Evolutionary conservation across 1,140 invertebrate species (phyloP).

Genomic region (Aporrectodea caliginosa): DNA sequence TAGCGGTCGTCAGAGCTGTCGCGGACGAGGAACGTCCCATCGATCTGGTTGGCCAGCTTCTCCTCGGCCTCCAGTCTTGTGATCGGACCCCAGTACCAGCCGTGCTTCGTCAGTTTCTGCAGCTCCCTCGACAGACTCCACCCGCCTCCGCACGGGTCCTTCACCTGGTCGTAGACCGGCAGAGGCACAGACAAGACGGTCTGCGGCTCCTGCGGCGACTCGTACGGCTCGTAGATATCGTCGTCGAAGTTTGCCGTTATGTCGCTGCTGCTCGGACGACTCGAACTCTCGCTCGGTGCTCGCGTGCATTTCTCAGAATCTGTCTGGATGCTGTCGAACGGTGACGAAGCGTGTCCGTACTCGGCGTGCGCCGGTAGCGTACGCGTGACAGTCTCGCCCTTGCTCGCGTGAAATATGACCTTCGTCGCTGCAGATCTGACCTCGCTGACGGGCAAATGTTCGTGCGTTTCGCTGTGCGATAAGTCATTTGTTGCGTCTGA

Average conservation of each 20-base stretch:
- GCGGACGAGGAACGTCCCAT: constrained; percentile 73
- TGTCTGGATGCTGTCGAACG: background rate
- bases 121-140: constrained; percentile 60
- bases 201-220: background rate
- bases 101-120: constrained; percentile 62
- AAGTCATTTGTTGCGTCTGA: constrained; percentile 2
- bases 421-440: background rate
- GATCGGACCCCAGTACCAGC: constrained; percentile 68
- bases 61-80: constrained; percentile 63
- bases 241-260: background rate
- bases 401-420: background rate
- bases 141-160: constrained; percentile 33
- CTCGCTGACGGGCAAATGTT: background rate
- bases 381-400: background rate
- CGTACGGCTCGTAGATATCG: background rate
- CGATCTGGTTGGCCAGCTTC: constrained; percentile 66
- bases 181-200: background rate
- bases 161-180: constrained; percentile 36
- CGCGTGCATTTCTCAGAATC: background rate
- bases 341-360: background rate
- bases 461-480: background rate
- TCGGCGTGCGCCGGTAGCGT: background rate
- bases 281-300: background rate
- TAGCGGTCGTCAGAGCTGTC: constrained; percentile 71
- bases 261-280: background rate